These are phyloP conservation scores for Sibirionetta formosa DNA, from an alignment of 2,797 vertebrate species.

Conservation along the genomic window DNA sequence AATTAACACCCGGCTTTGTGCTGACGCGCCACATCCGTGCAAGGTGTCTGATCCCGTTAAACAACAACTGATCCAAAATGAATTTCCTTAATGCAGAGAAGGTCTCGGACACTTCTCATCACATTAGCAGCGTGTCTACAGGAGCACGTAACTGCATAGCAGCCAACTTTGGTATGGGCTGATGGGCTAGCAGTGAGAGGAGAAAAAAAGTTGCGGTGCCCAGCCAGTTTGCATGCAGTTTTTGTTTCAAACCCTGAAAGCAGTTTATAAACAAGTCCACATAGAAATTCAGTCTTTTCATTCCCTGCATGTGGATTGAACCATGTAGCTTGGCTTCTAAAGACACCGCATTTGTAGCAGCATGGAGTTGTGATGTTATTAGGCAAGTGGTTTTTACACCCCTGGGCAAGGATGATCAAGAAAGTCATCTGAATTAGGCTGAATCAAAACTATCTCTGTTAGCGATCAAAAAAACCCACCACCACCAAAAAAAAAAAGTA, in stretches of 20 bases:
- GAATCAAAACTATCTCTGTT: slow-evolving; percentile 7
- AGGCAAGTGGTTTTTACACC: background rate
- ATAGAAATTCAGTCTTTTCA: background rate
- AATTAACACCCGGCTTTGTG: background rate
- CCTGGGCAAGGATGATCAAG: background rate
- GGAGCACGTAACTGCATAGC: background rate
- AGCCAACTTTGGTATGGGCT: background rate
- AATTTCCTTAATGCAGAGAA: slow-evolving; percentile 14
- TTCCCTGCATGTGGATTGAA: background rate
- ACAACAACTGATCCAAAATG: slow-evolving; percentile 11
- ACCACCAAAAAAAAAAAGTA: background rate
- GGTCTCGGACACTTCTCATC: background rate
- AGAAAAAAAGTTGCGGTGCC: slow-evolving; percentile 6
- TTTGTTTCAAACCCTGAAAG: background rate
- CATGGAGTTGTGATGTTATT: background rate
- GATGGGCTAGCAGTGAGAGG: background rate
- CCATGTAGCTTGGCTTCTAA: background rate
- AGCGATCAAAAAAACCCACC: background rate
- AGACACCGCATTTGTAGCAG: background rate
- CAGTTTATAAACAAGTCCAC: background rate
- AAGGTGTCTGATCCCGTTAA: background rate
- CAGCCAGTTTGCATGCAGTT: background rate
- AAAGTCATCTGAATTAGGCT: background rate
- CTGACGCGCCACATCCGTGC: background rate
- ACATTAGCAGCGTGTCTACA: background rate